These are phyloP conservation scores for Coptodon bakossiorum DNA, from an alignment of 2,113 vertebrate species.

Conservation along the genomic window DNA sequence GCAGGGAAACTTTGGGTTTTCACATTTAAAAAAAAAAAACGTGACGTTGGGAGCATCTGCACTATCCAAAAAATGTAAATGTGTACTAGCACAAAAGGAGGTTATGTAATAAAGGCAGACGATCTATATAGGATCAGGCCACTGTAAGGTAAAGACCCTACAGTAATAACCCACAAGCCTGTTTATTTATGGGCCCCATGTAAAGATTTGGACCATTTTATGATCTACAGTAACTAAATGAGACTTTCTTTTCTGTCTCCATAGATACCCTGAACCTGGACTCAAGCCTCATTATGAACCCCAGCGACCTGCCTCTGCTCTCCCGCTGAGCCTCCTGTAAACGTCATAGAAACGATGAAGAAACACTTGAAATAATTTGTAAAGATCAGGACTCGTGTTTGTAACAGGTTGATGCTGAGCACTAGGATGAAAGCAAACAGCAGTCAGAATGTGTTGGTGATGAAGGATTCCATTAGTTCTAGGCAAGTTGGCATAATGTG, in stretches of 20 bases:
- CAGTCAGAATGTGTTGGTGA: neutral
- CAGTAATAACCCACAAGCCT: neutral
- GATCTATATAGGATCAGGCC: neutral
- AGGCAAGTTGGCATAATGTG: neutral
- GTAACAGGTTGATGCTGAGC: neutral
- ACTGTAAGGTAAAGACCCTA: rapidly evolving
- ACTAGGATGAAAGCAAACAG: neutral
- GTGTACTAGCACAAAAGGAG: neutral
- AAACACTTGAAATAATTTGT: neutral
- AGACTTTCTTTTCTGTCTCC: neutral
- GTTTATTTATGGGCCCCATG: neutral
- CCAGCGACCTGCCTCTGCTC: slow-evolving; percentile 77
- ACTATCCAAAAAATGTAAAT: neutral
- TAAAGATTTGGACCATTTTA: neutral
- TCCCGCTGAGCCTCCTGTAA: slow-evolving; percentile 63
- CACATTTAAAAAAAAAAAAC: neutral
- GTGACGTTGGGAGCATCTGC: neutral
- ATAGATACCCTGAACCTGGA: slow-evolving; percentile 85
- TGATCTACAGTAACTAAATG: neutral
- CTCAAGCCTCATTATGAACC: slow-evolving; percentile 83
- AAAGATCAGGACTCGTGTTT: neutral
- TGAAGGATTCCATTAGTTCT: neutral
- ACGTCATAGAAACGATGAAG: neutral
- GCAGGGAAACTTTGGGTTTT: neutral
- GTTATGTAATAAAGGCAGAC: neutral